These are phyloP conservation scores for Xiphorhynchus elegans DNA, from an alignment of 2,113 vertebrate genomes.

Conservation along the genomic window DNA sequence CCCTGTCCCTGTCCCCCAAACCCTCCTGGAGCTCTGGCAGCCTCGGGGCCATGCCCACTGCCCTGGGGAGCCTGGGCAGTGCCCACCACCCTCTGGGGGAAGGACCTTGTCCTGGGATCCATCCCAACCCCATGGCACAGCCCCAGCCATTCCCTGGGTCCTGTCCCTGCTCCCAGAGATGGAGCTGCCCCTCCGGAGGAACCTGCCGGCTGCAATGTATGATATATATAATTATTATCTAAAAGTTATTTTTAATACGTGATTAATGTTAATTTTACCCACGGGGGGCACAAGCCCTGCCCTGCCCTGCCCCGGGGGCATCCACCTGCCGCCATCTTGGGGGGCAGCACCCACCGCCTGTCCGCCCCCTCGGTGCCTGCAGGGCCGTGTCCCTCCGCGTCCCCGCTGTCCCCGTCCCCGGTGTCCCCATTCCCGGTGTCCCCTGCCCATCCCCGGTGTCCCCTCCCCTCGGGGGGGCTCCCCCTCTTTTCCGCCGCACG, in stretches of 20 bases:
- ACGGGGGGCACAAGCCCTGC: neutral
- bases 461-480: no score
- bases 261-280: no score
- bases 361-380: neutral
- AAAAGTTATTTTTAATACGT: neutral
- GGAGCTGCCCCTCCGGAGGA: fast-evolving
- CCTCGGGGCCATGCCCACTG: neutral
- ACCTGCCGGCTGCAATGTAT: neutral
- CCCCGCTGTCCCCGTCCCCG: neutral
- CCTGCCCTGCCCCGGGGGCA: neutral
- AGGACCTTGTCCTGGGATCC: neutral
- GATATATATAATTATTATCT: no score
- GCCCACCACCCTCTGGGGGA: neutral
- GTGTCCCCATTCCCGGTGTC: neutral
- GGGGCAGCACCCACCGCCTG: neutral
- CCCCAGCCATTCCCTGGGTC: neutral
- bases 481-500: no score
- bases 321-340: neutral
- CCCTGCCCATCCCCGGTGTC: no score
- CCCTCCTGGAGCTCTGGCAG: neutral
- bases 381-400: fast-evolving
- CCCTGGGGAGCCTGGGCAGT: neutral
- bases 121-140: neutral
- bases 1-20: no score
- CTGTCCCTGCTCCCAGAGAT: neutral